A percentile compares a stretch with the other conserved stretches of the same genome.
Conservation (phyloP, 37 sponge, comb jelly and placozoan genomes). For the Diacarnus erythraeanus region DNA sequence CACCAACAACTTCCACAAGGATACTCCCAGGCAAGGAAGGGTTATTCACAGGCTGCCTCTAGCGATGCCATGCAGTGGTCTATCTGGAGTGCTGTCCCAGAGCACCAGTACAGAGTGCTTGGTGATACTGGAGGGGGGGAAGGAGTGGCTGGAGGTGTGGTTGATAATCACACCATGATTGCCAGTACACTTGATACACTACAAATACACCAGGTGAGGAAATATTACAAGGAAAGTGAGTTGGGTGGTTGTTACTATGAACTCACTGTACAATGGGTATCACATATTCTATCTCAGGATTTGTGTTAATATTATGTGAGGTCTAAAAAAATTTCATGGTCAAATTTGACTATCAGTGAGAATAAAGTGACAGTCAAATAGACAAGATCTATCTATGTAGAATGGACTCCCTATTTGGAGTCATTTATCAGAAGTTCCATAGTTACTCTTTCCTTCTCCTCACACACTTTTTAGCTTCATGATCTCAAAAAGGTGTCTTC, state of each 20-base stretch:
- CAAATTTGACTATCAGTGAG: neutral
- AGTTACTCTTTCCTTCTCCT: neutral
- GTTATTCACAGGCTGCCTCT: neutral
- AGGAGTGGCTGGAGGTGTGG: neutral
- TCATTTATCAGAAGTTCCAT: too few species aligned
- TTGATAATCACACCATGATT: too few species aligned
- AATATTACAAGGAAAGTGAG: neutral
- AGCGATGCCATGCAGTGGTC: slow-evolving; percentile 64
- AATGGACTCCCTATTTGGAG: too few species aligned
- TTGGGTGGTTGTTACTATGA: too few species aligned
- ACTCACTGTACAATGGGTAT: neutral
- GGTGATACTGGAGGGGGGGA: neutral
- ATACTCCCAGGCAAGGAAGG: neutral
- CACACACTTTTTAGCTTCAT: neutral
- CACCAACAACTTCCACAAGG: neutral
- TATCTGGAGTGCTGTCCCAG: slow-evolving; percentile 41
- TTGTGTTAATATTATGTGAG: too few species aligned
- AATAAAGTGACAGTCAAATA: too few species aligned
- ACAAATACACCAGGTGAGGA: slow-evolving; percentile 40
- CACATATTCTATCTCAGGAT: neutral
- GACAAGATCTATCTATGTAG: too few species aligned
- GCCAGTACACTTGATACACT: slow-evolving; percentile 41
- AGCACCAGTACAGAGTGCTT: neutral
- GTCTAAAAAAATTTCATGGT: neutral
- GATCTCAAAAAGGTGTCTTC: neutral